Evolutionary conservation across 2,113 vertebrate genomes (phyloP), one percentile per base, ranked within the genome.

Genomic region (Puffinus mauretanicus): DNA sequence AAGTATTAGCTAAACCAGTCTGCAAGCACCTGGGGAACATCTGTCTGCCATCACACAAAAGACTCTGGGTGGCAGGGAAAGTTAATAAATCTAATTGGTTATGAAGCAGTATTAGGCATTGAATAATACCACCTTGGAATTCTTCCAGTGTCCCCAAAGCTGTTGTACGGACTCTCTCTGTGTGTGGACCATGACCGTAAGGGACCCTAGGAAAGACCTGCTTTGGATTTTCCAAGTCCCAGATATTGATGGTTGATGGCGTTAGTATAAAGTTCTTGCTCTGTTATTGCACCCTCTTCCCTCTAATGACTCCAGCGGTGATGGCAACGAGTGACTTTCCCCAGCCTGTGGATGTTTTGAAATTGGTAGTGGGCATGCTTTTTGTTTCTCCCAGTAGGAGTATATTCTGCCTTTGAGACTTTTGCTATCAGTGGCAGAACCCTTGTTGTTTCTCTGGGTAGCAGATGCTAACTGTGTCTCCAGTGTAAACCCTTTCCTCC

Each of bases 11-110:
- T 93, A 76, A 96, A 75, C 75, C 57, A 69, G 65, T 38, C 92
- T 90, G 65, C 17, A 76, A 94, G 93, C 96, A 97, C 93, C 96
- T 97, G 96, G 82, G 24, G 61, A 97, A 89, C 97, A 97, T 97
- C 97, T 98, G 97, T 95, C 92, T 94, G 67, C 90, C 58, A 47
- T 96, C 57, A 69, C 57, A 70, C 70, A 96, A 94, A 96, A 94
- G 71, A 95, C 60, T 81, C 54, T 72, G 94, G 89, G 93, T 94
- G 94, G 30, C 86, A 96, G 46, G 47, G 67, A 90, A 85, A 93
- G 73, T 94, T 96, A 97, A 96, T 94, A 96, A 93, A 78, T 52
- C 62, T 93, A 96, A 95, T 96, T 97, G 81, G 91, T 97, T 97
- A 96, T 93, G 94, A 97, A 97, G 85, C 62, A 67, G 58, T 67